phyloP scores from a whole-genome alignment of 2,888 invertebrate genomes.

The Leucania comma region DNA sequence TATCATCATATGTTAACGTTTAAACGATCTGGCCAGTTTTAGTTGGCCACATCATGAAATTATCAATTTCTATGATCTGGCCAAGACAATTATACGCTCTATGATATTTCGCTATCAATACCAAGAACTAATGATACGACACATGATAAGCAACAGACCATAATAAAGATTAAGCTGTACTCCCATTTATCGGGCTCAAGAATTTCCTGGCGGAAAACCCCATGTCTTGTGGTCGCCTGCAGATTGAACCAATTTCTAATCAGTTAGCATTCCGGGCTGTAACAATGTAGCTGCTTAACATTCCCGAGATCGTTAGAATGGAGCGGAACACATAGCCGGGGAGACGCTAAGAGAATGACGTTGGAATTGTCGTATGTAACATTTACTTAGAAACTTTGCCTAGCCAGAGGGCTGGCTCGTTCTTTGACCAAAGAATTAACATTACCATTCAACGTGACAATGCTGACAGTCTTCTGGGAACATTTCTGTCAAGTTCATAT shows the following conservation, averaged over 20 bases:
- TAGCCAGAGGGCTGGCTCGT: too few relatives aligned
- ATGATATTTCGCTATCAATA: slow-evolving; percentile 1
- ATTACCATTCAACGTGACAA: background rate
- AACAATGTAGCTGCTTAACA: slow-evolving; percentile 56
- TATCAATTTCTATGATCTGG: too few relatives aligned
- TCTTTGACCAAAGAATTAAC: background rate
- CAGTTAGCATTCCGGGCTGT: slow-evolving; percentile 49
- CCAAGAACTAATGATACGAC: slow-evolving; percentile 1
- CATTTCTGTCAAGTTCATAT: too few relatives aligned
- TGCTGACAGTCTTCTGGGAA: too few relatives aligned
- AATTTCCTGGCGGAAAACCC: slow-evolving; percentile 54
- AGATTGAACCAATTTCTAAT: slow-evolving; percentile 59
- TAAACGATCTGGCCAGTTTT: too few relatives aligned
- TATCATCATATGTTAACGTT: too few relatives aligned
- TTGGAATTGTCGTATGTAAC: slow-evolving; percentile 15
- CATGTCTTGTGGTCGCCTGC: slow-evolving; percentile 41
- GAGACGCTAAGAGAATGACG: slow-evolving; percentile 35
- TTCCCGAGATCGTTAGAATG: slow-evolving; percentile 42
- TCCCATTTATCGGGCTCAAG: slow-evolving; percentile 28
- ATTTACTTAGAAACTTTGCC: background rate
- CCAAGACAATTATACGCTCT: too few relatives aligned
- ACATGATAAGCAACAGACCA: slow-evolving; percentile 18
- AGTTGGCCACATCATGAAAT: too few relatives aligned
- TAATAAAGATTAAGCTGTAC: slow-evolving; percentile 35
- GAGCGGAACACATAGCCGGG: slow-evolving; percentile 29